These are phyloP conservation scores for Camptogramma bilineatum DNA, from an alignment of 2,888 invertebrate genomes.

Conservation along the genomic window DNA sequence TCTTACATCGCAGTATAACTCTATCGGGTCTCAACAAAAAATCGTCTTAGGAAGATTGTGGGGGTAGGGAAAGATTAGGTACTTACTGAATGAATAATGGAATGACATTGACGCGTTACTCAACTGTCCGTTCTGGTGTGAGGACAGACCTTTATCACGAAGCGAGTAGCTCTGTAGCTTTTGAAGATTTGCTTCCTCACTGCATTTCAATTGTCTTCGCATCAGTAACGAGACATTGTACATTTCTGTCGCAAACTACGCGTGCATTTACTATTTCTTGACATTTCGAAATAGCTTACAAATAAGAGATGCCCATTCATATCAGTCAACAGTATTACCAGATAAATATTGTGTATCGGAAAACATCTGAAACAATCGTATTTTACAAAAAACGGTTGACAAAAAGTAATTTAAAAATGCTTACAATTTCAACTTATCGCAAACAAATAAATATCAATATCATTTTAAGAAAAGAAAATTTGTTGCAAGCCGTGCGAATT, in stretches of 20 bases:
- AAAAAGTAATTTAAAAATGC: too few relatives aligned
- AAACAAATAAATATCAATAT: too few relatives aligned
- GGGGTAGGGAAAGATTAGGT: neutral
- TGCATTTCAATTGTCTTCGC: conserved; percentile 1
- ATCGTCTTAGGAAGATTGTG: conserved; percentile 6
- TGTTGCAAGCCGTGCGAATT: too few relatives aligned
- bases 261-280: conserved; percentile 11
- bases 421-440: too few relatives aligned
- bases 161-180: neutral
- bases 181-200: neutral
- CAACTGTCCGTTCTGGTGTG: neutral
- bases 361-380: too few relatives aligned
- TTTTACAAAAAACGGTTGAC: too few relatives aligned
- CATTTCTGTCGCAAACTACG: conserved; percentile 16
- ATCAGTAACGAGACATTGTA: neutral
- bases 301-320: conserved; percentile 16
- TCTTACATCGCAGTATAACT: neutral
- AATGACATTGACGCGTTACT: conserved; percentile 25
- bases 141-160: neutral
- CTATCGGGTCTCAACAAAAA: neutral
- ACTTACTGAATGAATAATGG: conserved; percentile 1
- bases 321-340: conserved; percentile 13
- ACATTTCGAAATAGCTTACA: conserved; percentile 9
- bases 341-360: too few relatives aligned
- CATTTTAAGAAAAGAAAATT: too few relatives aligned